Evolutionary conservation across 2,888 invertebrate genomes (phyloP), one percentile per base, ranked within the genome.

Genomic region (Cerceris rybyensis): DNA sequence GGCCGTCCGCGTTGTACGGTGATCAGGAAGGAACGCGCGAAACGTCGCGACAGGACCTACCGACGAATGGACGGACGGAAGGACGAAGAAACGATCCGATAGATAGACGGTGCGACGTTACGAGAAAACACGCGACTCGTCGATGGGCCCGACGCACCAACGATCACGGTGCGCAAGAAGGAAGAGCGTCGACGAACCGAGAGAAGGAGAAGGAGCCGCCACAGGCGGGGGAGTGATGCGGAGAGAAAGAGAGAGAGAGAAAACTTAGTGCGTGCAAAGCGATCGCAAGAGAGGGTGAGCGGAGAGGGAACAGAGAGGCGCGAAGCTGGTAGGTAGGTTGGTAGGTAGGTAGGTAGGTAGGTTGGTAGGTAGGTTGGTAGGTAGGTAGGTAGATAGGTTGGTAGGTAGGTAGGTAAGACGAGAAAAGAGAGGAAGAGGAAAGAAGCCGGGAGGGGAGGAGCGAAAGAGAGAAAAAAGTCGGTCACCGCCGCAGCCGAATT

Each of bases 401-500:
- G n/a, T 2, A 60, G 28, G 60, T 50, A 42, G 28, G 52, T 43
- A 6, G 14, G 52, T 43, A 16, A 43, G 42, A 42, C 11, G 58
- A 28, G 28, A 8, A 55, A 8, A 50, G 42, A 42, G 2, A 42
- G 11, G 14, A 58, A 28, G 46, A 46, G 54, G 39, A 11, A 54
- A 39, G 41, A 8, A 64, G 16, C 54, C 46, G 58, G 73, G 70
- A 11, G 67, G 39, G 74, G 57, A 61, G 28, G 63, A 59, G 75
- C 59, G 58, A 70, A 70, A 80, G 66, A 76, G 54, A 78, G 68
- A 81, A 69, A 87, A 82, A 87, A 78, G 82, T 83, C 88, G 87
- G 84, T 88, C 84, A 88, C 82, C 80, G 78, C 86, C 84, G 83
- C 82, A 87, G 75, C 84, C 83, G 77, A 85, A 87, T 85, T 87